Evolutionary conservation across 2,113 vertebrate species (phyloP).

Genomic region (Aptenodytes forsteri): DNA sequence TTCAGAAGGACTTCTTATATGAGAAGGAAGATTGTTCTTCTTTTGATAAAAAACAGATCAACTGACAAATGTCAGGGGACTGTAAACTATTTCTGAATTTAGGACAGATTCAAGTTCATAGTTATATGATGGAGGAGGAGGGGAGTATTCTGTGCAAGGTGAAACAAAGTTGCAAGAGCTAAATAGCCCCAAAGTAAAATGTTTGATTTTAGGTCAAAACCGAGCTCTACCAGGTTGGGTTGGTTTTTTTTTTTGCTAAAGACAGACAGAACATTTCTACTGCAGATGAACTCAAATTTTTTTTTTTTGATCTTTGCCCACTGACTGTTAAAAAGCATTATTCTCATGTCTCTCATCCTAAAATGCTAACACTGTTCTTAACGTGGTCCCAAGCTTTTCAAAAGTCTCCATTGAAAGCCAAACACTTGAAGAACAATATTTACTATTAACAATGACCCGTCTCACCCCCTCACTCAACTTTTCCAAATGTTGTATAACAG

Average conservation of each 20-base stretch:
- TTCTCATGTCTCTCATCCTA: not conserved
- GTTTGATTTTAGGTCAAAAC: not conserved
- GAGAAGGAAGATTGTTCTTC: not conserved
- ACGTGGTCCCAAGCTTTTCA: not conserved
- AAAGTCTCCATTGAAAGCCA: not conserved
- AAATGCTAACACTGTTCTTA: not conserved
- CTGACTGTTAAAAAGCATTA: not conserved
- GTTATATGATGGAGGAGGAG: not conserved
- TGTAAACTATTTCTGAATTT: conserved; percentile 11
- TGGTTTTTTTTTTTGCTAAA: not conserved
- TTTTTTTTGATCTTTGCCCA: not conserved
- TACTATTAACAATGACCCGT: not conserved
- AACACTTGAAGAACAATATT: not conserved
- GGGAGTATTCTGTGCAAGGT: not conserved
- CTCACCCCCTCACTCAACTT: not conserved
- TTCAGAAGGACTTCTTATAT: not conserved
- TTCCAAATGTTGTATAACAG: not conserved
- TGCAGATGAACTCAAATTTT: not conserved
- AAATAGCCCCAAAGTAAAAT: not conserved
- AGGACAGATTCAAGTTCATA: not conserved
- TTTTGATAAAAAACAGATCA: not conserved
- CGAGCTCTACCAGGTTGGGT: not conserved
- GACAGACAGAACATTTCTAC: not conserved
- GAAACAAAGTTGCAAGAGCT: not conserved
- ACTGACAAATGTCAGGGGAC: not conserved